Evolutionary conservation across 23 tunicate species (phyloP), one percentile per base, ranked within the genome.

Genomic region (Aplidium turbinatum): DNA sequence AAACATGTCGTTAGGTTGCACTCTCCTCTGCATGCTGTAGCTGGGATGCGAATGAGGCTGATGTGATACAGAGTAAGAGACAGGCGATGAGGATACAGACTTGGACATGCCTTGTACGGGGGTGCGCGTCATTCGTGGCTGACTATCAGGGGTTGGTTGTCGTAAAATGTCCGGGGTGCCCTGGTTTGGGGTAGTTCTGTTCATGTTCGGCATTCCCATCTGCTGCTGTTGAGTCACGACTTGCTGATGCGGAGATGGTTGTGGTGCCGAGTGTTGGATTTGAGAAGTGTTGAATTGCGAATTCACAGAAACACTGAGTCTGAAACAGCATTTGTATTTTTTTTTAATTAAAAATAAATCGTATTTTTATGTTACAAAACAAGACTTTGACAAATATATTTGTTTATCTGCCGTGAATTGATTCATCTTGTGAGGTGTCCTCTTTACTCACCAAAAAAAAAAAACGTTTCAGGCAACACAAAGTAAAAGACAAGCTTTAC

Each of bases 41-140:
- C 31, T 58, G 20, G 73, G 39, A 4, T 58, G 47, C 30, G 87
- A 64, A 52, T 81, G 87, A 51, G 87, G 87, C 31, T 81, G 78
- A 32, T 81, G 87, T 63, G 87, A 68, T 18, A 81, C 87, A 4
- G 87, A 81, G 63, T 72, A 81, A 0, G 87, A 72, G 3, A 81
- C 87, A 11, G 87, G 63, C 3, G 79, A 58, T 7, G 87, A 70
- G 47, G 87, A 72, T 0, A 50, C 51, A 29, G 87, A 72, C 35
- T 81, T 81, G 19, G 50, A 33, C 35, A 67, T 40, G 65, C 75
- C 61, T 4, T 30, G 32, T 1, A 19, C 50, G 20, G 77, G 70
- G 3, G 58, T 69, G 42, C 57, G 85, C 23, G 87, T 31, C 0
- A 69, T 40, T n/a, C 70, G 53, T 33, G 85, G 60, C 3, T 25